phyloP scores from a whole-genome alignment of 1,140 invertebrate species.

The Penaeus japonicus region DNA sequence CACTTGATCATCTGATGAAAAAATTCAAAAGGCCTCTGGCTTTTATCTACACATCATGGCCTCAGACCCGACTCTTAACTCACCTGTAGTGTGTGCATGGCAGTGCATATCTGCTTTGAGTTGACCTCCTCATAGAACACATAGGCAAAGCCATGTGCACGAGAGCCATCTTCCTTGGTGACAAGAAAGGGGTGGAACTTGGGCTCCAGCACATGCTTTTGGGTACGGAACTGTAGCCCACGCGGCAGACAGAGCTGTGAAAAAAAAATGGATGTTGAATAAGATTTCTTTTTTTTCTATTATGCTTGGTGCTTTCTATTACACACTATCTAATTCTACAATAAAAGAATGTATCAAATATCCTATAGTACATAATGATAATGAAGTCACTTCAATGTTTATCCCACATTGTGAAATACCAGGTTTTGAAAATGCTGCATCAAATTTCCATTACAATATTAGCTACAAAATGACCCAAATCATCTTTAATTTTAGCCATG shows the following conservation, averaged over 20 bases:
- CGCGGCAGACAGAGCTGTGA: slow-evolving; percentile 89
- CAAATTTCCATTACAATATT: no score
- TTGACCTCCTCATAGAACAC: slow-evolving; percentile 95
- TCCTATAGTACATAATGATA: no score
- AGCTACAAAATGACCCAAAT: no score
- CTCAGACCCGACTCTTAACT: background rate
- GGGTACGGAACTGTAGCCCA: slow-evolving; percentile 91
- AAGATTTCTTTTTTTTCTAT: background rate
- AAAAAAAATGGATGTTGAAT: slow-evolving; percentile 60
- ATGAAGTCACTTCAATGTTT: no score
- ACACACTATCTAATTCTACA: no score
- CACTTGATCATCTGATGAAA: no score
- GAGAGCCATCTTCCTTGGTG: slow-evolving; percentile 93
- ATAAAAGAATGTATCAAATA: no score
- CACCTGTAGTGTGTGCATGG: slow-evolving; percentile 92
- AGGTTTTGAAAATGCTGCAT: no score
- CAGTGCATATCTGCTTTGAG: slow-evolving; percentile 88
- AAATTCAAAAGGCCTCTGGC: background rate
- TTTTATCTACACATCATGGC: background rate
- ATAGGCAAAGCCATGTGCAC: slow-evolving; percentile 91
- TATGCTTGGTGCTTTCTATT: background rate
- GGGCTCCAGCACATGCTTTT: slow-evolving; percentile 88
- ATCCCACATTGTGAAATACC: no score
- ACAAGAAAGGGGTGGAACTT: slow-evolving; percentile 97
- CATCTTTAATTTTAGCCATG: no score